phyloP scores from a whole-genome alignment of 2,797 vertebrate species.

The Dicrostonyx torquatus region DNA sequence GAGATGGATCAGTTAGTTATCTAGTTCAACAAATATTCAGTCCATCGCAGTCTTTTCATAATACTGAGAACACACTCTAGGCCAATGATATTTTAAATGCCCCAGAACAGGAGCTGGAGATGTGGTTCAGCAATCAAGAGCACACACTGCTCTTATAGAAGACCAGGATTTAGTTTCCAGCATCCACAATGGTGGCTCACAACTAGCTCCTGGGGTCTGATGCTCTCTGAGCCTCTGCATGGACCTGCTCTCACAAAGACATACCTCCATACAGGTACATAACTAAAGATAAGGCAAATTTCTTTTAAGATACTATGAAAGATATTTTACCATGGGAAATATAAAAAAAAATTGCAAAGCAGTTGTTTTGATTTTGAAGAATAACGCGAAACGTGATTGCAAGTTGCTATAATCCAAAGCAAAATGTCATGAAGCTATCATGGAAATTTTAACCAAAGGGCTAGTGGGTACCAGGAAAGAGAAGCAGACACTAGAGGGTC shows the following conservation, averaged over 20 bases:
- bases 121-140: neutral
- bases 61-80: neutral
- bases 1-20: neutral
- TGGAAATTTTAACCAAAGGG: neutral
- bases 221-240: neutral
- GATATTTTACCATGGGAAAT: neutral
- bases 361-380: neutral
- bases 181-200: neutral
- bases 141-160: neutral
- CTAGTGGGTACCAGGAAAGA: neutral
- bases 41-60: neutral
- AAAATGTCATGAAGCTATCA: neutral
- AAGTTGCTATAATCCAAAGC: neutral
- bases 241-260: neutral
- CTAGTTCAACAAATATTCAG: conserved; percentile 30
- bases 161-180: neutral
- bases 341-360: neutral
- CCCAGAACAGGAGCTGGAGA: neutral
- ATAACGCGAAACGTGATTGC: conserved; percentile 25
- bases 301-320: neutral
- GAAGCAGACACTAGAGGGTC: neutral
- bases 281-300: neutral
- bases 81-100: neutral
- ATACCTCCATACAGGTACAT: neutral
- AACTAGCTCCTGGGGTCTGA: neutral